Conservation (phyloP, 2,797 vertebrate species). For the Aulostomus chinensis region DNA sequence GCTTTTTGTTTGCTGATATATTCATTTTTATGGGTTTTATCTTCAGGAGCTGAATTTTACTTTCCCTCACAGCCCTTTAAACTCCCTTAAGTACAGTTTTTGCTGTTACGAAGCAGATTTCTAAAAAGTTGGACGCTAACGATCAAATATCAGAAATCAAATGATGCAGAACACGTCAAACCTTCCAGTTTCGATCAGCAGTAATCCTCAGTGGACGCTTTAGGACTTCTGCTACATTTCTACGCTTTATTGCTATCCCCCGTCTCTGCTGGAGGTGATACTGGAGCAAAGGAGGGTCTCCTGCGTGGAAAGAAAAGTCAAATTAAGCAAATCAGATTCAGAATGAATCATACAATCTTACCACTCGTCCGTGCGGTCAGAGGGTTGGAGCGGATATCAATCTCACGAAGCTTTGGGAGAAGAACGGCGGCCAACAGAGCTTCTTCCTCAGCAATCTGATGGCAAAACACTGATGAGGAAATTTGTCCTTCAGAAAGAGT, state of each 20-base stretch:
- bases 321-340: neutral
- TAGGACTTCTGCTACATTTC: slow-evolving; percentile 40
- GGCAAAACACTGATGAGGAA: slow-evolving; percentile 19
- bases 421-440: slow-evolving; percentile 81
- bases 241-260: slow-evolving; percentile 79
- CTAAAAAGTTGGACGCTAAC: too few species aligned
- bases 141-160: too few species aligned
- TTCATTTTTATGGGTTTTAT: too few species aligned
- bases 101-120: too few species aligned
- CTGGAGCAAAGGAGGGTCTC: slow-evolving; percentile 79
- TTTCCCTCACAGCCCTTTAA: too few species aligned
- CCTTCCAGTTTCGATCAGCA: slow-evolving; percentile 77
- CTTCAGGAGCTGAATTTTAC: too few species aligned
- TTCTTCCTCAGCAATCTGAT: slow-evolving; percentile 84
- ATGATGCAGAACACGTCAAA: slow-evolving; percentile 34
- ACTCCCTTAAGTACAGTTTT: too few species aligned
- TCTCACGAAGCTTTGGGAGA: slow-evolving; percentile 82
- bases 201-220: slow-evolving; percentile 69
- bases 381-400: slow-evolving; percentile 87
- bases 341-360: slow-evolving; percentile 41
- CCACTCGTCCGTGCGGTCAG: slow-evolving; percentile 78
- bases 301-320: slow-evolving; percentile 60
- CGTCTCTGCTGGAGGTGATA: slow-evolving; percentile 82
- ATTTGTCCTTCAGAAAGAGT: too few species aligned
- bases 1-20: too few species aligned